Conservation (phyloP, 1,140 invertebrate genomes). For the Acromyrmex echinatior region DNA sequence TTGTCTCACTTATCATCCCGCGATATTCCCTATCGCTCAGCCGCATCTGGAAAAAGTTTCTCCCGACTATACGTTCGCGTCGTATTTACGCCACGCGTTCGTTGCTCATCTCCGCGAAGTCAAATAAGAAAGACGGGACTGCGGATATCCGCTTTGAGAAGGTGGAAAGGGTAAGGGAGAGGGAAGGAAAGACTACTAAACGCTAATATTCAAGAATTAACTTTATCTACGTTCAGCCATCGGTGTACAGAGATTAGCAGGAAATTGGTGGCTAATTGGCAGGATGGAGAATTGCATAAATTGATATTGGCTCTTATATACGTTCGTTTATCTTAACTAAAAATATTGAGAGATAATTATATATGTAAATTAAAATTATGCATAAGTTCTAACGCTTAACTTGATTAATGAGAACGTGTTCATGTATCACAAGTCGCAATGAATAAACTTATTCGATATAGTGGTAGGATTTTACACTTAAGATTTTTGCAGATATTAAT, state of each 20-base stretch:
- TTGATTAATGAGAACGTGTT: constrained; percentile 11
- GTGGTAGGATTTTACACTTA: background rate
- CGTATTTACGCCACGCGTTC: constrained; percentile 45
- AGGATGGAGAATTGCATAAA: constrained; percentile 7
- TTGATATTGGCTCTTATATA: constrained; percentile 19
- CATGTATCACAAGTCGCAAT: background rate
- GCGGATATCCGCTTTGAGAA: constrained; percentile 40
- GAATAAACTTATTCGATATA: background rate
- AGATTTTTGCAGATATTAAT: constrained; percentile 3
- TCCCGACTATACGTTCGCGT: constrained; percentile 11
- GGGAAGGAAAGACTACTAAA: background rate
- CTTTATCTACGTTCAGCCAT: constrained; percentile 23
- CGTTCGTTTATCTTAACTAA: background rate
- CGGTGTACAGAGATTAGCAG: constrained; percentile 31
- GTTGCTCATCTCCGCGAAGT: constrained; percentile 31
- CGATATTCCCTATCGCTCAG: constrained; percentile 54
- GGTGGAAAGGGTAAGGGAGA: no score
- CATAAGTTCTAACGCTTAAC: background rate
- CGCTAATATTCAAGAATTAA: constrained; percentile 40
- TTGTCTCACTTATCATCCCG: constrained; percentile 59
- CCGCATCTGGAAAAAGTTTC: constrained; percentile 60
- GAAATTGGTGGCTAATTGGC: constrained; percentile 50
- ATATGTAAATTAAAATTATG: constrained; percentile 10
- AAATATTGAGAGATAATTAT: background rate
- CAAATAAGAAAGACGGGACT: constrained; percentile 45